Evolutionary conservation across 2,888 invertebrate species (phyloP).

Genomic region (Sialis lutaria): DNA sequence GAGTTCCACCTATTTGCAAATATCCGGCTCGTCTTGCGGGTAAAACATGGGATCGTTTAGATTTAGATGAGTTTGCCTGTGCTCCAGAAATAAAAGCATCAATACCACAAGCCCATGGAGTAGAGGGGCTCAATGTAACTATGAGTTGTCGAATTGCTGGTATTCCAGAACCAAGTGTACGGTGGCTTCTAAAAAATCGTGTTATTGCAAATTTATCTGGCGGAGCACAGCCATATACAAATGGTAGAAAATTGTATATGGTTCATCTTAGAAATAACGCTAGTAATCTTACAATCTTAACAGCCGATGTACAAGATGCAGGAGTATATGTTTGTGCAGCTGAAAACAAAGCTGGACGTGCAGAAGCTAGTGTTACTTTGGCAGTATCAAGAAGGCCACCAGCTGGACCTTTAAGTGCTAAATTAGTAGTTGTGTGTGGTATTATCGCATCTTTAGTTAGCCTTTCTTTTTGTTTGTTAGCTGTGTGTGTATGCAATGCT

Average conservation of each 20-base stretch:
- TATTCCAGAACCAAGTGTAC: slow-evolving; percentile 51
- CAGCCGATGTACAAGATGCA: slow-evolving; percentile 56
- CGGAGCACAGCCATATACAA: slow-evolving; percentile 22
- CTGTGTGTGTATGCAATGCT: slow-evolving; percentile 38
- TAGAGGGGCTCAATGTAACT: slow-evolving; percentile 56
- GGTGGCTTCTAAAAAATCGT: slow-evolving; percentile 54
- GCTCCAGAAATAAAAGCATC: slow-evolving; percentile 48
- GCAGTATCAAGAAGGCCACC: slow-evolving; percentile 47
- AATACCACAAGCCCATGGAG: slow-evolving; percentile 39
- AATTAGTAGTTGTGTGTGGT: slow-evolving; percentile 42
- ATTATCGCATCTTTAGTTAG: slow-evolving; percentile 46
- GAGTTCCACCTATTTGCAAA: slow-evolving; percentile 50
- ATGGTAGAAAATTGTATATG: slow-evolving; percentile 42
- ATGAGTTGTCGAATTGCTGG: slow-evolving; percentile 53
- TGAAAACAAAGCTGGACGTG: slow-evolving; percentile 64
- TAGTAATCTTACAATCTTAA: slow-evolving; percentile 55
- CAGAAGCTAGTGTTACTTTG: slow-evolving; percentile 55
- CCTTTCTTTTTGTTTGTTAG: slow-evolving; percentile 45
- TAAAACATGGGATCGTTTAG: slow-evolving; percentile 57
- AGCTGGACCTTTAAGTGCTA: slow-evolving; percentile 36
- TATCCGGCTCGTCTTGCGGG: slow-evolving; percentile 42
- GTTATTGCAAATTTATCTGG: slow-evolving; percentile 45
- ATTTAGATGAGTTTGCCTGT: slow-evolving; percentile 66
- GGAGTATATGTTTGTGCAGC: slow-evolving; percentile 63
- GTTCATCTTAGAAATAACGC: slow-evolving; percentile 47